A percentile compares a stretch with the other conserved stretches of the same genome.
Conservation (phyloP, 2,113 vertebrate genomes). For the Petroica traversi region DNA sequence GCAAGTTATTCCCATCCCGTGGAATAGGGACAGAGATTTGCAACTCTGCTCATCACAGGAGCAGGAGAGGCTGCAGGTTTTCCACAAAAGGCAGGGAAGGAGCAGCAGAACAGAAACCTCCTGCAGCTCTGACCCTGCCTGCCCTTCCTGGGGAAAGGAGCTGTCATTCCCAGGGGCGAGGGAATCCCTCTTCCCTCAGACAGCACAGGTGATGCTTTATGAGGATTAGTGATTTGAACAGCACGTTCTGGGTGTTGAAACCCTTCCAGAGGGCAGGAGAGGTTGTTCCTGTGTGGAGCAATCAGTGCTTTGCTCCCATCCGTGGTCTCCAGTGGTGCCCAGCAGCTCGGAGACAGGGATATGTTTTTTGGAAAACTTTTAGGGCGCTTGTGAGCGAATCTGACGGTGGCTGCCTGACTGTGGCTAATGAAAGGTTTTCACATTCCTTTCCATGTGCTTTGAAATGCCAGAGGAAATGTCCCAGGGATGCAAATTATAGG, state of each 20-base stretch:
- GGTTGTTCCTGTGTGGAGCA: background rate
- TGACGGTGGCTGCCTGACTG: background rate
- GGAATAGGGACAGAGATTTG: background rate
- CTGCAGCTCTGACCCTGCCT: background rate
- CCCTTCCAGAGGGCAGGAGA: background rate
- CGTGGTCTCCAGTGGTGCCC: background rate
- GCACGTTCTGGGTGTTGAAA: background rate
- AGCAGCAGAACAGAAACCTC: background rate
- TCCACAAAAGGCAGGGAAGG: background rate
- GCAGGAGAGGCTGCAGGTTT: background rate
- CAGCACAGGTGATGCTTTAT: background rate
- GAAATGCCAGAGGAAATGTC: slow-evolving; percentile 62
- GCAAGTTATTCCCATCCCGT: background rate
- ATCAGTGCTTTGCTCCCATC: background rate
- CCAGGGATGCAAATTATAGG: slow-evolving; percentile 56
- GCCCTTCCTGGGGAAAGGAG: background rate
- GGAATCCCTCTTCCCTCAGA: background rate
- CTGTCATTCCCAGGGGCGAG: background rate
- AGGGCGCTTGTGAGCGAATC: background rate
- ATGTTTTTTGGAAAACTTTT: background rate
- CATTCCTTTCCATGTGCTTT: slow-evolving; percentile 41
- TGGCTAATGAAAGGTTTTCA: slow-evolving; percentile 50
- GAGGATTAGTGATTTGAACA: background rate
- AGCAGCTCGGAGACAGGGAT: background rate
- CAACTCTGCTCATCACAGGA: background rate